phyloP scores from a whole-genome alignment of 2,113 vertebrate species.

The Petromus typicus region DNA sequence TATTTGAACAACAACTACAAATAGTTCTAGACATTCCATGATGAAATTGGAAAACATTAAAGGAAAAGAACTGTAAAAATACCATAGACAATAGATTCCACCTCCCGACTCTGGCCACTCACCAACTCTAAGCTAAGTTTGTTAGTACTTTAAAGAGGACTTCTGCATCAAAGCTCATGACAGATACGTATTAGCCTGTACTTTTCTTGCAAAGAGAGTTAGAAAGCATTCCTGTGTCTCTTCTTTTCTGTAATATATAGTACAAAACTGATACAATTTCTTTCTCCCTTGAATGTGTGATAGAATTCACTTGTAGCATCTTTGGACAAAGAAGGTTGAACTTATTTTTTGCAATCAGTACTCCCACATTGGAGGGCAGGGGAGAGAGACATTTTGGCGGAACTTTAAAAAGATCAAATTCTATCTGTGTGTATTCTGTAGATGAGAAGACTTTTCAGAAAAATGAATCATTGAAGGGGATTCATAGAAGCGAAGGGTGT shows the following conservation, averaged over 20 bases:
- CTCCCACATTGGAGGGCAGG: background rate
- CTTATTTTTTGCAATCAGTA: background rate
- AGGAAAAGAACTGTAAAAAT: background rate
- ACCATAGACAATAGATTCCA: background rate
- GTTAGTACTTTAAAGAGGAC: no score
- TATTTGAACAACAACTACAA: background rate
- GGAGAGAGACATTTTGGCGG: background rate
- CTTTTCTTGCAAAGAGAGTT: no score
- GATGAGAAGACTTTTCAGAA: background rate
- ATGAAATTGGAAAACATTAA: background rate
- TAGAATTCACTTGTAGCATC: no score
- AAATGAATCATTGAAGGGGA: conserved; percentile 13
- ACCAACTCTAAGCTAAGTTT: background rate
- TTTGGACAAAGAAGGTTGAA: background rate
- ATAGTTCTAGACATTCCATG: background rate
- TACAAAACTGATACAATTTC: no score
- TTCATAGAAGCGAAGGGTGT: background rate
- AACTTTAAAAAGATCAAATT: background rate
- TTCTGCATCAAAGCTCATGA: no score
- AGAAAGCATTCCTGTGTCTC: no score
- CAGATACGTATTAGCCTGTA: no score
- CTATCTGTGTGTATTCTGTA: background rate
- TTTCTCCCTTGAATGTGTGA: no score
- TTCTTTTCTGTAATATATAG: no score
- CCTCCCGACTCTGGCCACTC: background rate